Base-by-base conservation (phyloP, 2,113 vertebrate species). In the Sciurus niger region DNA sequence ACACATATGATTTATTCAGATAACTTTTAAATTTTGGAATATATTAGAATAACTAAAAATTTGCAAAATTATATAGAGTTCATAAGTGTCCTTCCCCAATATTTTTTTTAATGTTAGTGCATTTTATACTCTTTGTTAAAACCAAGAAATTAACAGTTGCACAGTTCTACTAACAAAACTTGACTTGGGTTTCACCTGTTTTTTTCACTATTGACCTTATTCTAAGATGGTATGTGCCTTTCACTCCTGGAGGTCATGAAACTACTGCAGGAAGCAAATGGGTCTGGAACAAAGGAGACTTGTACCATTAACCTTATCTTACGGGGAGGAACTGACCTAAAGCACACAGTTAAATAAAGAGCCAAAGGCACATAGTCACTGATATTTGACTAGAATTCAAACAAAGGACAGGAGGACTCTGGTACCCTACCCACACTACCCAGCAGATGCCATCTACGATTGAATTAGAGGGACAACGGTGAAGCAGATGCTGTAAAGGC, bases 1-100 rank as follows among this genome's bases (percentile, higher is more conserved):
- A 88, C 37, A 22, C 12, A 11, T n/a, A 10, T 67, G 76, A 53
- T 46, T 18, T 28, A 11, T 58, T 76, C 3, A 63, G 46, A 78
- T 8, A 46, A 84, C 46, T 85, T 79, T 70, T 70, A 60, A 22
- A 72, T 55, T 72, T 48, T 78, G 14, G 28, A 80, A 73, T 73
- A 86, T 40, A 72, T 79, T 87, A 40, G n/a, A 80, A 67, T 55
- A 74, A 80, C 9, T 80, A 86, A 91, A 95, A 65, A n/a, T 30
- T 53, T 72, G 28, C 22, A 74, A 80, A 82, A 80, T 65, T 86
- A 14, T n/a, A 43, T 8, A 37, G 34, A 40, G 13, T 24, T 65
- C 1, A 17, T 34, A 55, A 22, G 17, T 51, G 17, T 10, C 55
- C 25, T 80, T 34, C 20, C 17, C 30, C 2, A 80, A 22, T 53